phyloP scores from a whole-genome alignment of 1,140 invertebrate species.

The Idris sp. region DNA sequence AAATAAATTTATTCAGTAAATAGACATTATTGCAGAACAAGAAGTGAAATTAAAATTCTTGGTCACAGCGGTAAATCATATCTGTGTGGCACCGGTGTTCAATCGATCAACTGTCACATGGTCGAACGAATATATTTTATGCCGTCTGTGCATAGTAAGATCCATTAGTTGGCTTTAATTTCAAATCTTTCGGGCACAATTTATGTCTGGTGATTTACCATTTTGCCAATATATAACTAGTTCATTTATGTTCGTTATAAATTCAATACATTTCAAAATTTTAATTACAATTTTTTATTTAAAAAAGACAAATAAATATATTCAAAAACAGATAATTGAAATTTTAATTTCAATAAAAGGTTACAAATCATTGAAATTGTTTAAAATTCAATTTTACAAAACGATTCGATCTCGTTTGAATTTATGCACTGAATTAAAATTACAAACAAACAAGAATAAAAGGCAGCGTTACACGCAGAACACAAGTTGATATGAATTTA shows the following conservation, averaged over 20 bases:
- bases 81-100: conserved; percentile 8
- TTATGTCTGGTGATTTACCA: conserved; percentile 33
- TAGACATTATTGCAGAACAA: conserved; percentile 16
- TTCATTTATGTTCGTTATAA: conserved; percentile 57
- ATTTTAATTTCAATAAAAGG: no score
- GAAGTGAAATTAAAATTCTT: conserved; percentile 39
- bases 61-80: conserved; percentile 33
- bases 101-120: conserved; percentile 53
- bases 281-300: no score
- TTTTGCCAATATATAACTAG: conserved; percentile 5
- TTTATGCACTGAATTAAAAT: no score
- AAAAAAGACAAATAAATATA: no score
- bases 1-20: conserved; percentile 34
- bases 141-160: conserved; percentile 44
- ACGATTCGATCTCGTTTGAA: no score
- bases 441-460: no score
- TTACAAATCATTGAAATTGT: no score
- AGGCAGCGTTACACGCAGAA: no score
- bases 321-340: no score
- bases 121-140: conserved; percentile 44
- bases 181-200: conserved; percentile 49
- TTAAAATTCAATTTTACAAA: no score
- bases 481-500: no score
- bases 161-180: conserved; percentile 55
- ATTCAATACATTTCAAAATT: no score